Percentiles rank a stretch among this genome's conserved stretches.
Evolutionary conservation across 2,888 invertebrate species (phyloP).

Genomic region (Drosophila mercatorum): DNA sequence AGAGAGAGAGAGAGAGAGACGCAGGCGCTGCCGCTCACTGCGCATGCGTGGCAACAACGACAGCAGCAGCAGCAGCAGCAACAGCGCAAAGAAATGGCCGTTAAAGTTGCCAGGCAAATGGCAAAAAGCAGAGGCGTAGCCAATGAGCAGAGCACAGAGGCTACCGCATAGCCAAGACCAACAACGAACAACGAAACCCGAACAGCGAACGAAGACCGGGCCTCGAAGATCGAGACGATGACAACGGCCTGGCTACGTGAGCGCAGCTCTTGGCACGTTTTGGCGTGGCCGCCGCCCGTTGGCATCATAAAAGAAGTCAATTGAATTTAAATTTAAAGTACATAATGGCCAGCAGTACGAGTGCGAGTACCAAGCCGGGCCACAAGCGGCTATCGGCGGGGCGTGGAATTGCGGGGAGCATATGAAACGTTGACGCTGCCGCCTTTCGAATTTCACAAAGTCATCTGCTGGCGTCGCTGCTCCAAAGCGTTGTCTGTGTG

Average conservation of each 20-base stretch:
- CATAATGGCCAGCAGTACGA: slow-evolving; percentile 69
- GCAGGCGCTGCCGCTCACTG: slow-evolving; percentile 43
- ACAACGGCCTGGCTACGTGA: slow-evolving; percentile 60
- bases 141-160: slow-evolving; percentile 52
- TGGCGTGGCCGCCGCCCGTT: slow-evolving; percentile 75
- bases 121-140: slow-evolving; percentile 75
- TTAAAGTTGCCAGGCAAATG: slow-evolving; percentile 76
- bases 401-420: background rate
- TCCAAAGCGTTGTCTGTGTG: slow-evolving; percentile 58
- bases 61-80: slow-evolving; percentile 39
- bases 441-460: slow-evolving; percentile 79
- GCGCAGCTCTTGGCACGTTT: slow-evolving; percentile 72
- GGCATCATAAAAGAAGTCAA: slow-evolving; percentile 80
- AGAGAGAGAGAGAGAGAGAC: slow-evolving; percentile 1
- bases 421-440: slow-evolving; percentile 54
- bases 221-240: slow-evolving; percentile 35
- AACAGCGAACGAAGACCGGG: slow-evolving; percentile 14
- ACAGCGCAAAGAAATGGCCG: slow-evolving; percentile 70
- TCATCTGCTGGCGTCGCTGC: slow-evolving; percentile 69
- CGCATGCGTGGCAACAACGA: slow-evolving; percentile 64
- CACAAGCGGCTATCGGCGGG: background rate
- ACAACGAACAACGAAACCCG: slow-evolving; percentile 24
- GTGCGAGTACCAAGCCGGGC: slow-evolving; percentile 33
- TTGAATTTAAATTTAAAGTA: slow-evolving; percentile 81
- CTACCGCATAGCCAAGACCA: slow-evolving; percentile 41